These are phyloP conservation scores for Colletes latitarsis DNA, from an alignment of 1,140 invertebrate species.

Conservation along the genomic window DNA sequence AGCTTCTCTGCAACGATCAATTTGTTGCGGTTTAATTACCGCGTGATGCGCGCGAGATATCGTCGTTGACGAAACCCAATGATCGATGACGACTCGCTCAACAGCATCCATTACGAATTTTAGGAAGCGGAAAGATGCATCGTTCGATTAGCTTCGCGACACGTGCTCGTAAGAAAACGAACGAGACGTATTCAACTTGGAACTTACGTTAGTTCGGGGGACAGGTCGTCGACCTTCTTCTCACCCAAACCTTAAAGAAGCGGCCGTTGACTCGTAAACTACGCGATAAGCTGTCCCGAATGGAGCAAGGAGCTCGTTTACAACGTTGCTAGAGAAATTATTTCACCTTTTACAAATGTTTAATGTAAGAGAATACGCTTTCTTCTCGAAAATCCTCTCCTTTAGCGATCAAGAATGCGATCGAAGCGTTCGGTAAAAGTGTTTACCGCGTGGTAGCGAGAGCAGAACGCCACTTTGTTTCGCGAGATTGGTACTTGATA, in stretches of 20 bases:
- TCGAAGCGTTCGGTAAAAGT: no score
- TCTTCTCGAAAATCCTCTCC: no score
- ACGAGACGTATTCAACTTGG: background rate
- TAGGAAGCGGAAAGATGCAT: background rate
- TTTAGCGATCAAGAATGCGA: no score
- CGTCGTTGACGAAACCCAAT: slow-evolving; percentile 2
- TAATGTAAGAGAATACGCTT: no score
- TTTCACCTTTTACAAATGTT: background rate
- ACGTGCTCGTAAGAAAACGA: slow-evolving; percentile 22
- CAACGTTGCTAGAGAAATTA: background rate
- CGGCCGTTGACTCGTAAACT: slow-evolving; percentile 40
- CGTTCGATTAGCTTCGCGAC: no score
- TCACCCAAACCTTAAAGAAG: slow-evolving; percentile 33
- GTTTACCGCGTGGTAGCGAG: no score
- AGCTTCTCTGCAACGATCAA: slow-evolving; percentile 46
- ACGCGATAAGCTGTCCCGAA: slow-evolving; percentile 46
- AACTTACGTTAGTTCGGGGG: background rate
- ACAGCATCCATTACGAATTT: slow-evolving; percentile 12
- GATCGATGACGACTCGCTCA: background rate
- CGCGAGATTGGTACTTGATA: no score
- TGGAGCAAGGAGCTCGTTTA: background rate
- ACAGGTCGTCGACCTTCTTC: slow-evolving; percentile 40
- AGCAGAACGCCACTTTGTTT: no score
- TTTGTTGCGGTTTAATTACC: slow-evolving; percentile 60
- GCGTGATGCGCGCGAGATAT: slow-evolving; percentile 45